Evolutionary conservation across 2,888 invertebrate species (phyloP), one percentile per base, ranked within the genome.

Genomic region (Epinotia brunnichana): DNA sequence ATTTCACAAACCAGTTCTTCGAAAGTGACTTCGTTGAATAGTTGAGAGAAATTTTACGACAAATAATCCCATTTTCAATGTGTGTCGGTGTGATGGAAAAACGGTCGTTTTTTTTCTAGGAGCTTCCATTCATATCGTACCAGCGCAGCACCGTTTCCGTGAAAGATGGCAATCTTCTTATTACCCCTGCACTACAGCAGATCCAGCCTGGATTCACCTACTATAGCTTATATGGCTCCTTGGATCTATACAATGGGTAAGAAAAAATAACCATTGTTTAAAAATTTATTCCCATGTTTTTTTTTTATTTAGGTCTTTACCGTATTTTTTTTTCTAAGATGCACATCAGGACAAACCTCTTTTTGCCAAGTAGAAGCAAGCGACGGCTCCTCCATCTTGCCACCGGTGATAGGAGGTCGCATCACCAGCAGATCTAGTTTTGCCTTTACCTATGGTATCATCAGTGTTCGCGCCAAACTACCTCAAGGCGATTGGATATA

Each of bases 401-500:
- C 95, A 1, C 95, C 95, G 0, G 85, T 95, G 4, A 84, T 94
- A 15, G 94, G 95, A 0, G 94, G 94, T 0, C 90, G 94, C 73
- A 79, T 96, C 2, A 90, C 89, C 53, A 95, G 95, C 0, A 94
- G 90, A 78, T 66, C 66, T 24, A 87, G 85, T 0, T 95, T 96
- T 80, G 89, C 89, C 44, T 95, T 96, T 78, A 87, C 90, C 64
- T 95, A 95, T 80, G 96, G 96, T 5, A 92, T 86, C 70, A 84
- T 96, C 53, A 94, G 95, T 82, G 87, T 96, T 54, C 90, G 93
- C 21, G 96, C 96, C 0, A 95, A 94, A 83, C 80, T 96, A n/a
- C 95, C 96, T 0, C 89, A 88, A 75, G 96, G 96, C 0, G 95
- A 96, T 82, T 96, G 96, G 96, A 85, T 96, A 51, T 94, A 95